Base-by-base conservation (phyloP, 2,888 invertebrate genomes). In the Cheilosia urbana region DNA sequence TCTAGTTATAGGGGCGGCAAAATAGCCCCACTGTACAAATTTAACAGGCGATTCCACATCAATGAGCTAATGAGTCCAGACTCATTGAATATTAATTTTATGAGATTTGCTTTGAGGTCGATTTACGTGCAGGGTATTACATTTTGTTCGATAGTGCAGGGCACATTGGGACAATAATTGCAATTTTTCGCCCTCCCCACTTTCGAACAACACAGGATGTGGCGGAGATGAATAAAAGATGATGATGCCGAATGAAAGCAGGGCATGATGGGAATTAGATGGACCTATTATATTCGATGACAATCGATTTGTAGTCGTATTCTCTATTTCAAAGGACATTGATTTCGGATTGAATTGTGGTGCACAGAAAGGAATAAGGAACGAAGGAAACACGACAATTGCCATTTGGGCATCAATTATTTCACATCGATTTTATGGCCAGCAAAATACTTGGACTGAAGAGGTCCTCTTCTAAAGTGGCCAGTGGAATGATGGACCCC, bases 11-110 rank as follows among this genome's bases (percentile, higher is more conserved):
- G 17, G 40, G 49, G 68, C 17, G 53, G 62, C 9, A 5, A 34
- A 63, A 55, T 57, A 17, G 40, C 68, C 62, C 47, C 69, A 19
- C 55, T 60, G 45, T 53, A 27, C 66, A 40, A 58, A 68, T 76
- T 76, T 76, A 72, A 79, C 79, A 72, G 72, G 65, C 65, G 79
- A 79, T 79, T 79, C 72, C 72, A 72, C 79, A 72, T 72, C 72
- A 79, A 42, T 66, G 72, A 40, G 17, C 71, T 72, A 79, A 79
- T 79, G 65, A 49, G 79, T 45, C 51, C 65, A 37, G 58, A 72
- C 66, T 45, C 72, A 72, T 66, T 72, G 79, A 79, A 79, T 79
- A 79, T 72, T 72, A 72, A 79, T 79, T 72, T 72, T 66, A 72
- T 34, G 79, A 66, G 72, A 65, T 57, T 34, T 45, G 34, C 58